Evolutionary conservation across 2,888 invertebrate species (phyloP).

Genomic region (Neocrepidodera transversa): DNA sequence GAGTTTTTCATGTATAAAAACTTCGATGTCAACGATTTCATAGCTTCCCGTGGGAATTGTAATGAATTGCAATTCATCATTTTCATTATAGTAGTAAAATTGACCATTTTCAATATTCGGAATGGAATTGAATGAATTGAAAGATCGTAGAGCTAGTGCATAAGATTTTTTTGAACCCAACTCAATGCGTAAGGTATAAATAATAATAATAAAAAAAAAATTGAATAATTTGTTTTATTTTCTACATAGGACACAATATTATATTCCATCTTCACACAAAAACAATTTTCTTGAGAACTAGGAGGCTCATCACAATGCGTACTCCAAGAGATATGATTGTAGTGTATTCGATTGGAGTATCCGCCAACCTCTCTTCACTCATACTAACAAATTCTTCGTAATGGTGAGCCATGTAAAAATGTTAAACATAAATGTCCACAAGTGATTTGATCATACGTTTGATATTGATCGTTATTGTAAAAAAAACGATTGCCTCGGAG

Average conservation of each 20-base stretch:
- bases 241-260: too few species aligned
- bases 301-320: not conserved
- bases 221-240: too few species aligned
- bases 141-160: not conserved
- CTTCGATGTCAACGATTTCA: conserved; percentile 49
- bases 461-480: conserved; percentile 22
- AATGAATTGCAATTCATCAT: conserved; percentile 17
- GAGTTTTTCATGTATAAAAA: conserved; percentile 32
- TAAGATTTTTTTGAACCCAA: conserved; percentile 6
- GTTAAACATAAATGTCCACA: conserved; percentile 40
- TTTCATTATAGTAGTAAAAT: conserved; percentile 38
- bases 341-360: not conserved
- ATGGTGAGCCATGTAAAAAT: conserved; percentile 22
- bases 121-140: conserved; percentile 33
- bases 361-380: not conserved
- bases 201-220: too few species aligned
- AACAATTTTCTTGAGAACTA: not conserved
- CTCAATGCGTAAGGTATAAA: too few species aligned
- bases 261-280: too few species aligned
- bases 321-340: not conserved
- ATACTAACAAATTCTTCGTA: not conserved
- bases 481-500: conserved; percentile 15
- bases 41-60: conserved; percentile 49
- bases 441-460: conserved; percentile 25
- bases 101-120: conserved; percentile 47